phyloP scores from a whole-genome alignment of 1,140 invertebrate genomes.

The Diachasma alloeum region DNA sequence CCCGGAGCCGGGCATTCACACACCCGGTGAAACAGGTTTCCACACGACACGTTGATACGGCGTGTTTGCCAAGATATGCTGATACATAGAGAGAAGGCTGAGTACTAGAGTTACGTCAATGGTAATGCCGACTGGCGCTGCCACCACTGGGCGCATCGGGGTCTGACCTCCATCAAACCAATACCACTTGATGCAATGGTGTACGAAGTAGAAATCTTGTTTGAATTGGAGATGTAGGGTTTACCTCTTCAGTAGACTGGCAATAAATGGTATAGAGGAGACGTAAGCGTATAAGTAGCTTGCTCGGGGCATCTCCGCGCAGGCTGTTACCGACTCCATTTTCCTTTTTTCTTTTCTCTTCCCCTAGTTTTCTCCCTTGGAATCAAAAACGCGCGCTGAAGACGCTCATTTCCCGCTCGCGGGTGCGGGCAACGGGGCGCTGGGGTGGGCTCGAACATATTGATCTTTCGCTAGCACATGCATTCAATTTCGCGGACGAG shows the following conservation, averaged over 20 bases:
- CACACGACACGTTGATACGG: neutral
- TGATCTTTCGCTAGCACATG: neutral
- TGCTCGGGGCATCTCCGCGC: neutral
- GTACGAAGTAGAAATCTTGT: slow-evolving; percentile 46
- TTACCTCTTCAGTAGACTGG: slow-evolving; percentile 44
- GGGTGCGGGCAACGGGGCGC: neutral
- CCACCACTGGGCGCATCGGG: neutral
- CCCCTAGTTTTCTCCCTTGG: neutral
- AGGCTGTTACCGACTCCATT: neutral
- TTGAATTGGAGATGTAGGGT: slow-evolving; percentile 53
- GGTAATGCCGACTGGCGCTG: neutral
- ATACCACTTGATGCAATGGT: neutral
- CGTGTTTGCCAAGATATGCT: neutral
- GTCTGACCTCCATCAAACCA: slow-evolving; percentile 1
- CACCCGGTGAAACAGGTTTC: neutral
- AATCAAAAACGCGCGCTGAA: neutral
- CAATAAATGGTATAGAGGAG: slow-evolving; percentile 41
- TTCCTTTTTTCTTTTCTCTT: neutral
- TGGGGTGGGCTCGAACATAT: neutral
- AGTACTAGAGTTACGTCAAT: neutral
- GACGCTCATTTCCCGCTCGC: neutral
- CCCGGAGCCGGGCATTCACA: neutral
- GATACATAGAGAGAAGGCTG: neutral
- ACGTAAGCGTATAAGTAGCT: slow-evolving; percentile 39
- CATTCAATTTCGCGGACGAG: neutral